These are phyloP conservation scores for Gambusia holbrooki DNA, from an alignment of 2,113 vertebrate genomes.

Conservation along the genomic window DNA sequence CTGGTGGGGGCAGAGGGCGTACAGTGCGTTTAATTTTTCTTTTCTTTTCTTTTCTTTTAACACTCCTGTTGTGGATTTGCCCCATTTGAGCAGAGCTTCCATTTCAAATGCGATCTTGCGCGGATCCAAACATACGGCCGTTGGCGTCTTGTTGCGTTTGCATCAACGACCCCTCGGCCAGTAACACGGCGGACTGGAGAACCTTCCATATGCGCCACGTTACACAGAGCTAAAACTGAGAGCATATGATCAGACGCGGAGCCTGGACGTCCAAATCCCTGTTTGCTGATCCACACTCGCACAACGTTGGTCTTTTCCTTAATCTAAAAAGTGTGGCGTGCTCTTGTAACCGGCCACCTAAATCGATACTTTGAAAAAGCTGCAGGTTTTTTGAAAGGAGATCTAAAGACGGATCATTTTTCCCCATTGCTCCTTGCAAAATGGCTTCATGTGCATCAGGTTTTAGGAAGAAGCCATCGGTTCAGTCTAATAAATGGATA, in stretches of 20 bases:
- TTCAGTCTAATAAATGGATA: too few relatives aligned
- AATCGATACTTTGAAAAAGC: not conserved
- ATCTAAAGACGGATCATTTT: too few relatives aligned
- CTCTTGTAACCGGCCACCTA: not conserved
- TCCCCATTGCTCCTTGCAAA: too few relatives aligned
- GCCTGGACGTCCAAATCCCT: conserved; percentile 40
- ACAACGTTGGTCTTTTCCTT: too few relatives aligned
- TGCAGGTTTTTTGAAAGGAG: too few relatives aligned
- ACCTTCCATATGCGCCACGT: conserved; percentile 58
- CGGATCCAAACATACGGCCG: conserved; percentile 67
- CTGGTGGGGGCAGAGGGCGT: conserved; percentile 5
- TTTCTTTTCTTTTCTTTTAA: conserved; percentile 6
- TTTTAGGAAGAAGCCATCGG: too few relatives aligned
- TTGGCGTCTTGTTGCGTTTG: conserved; percentile 54
- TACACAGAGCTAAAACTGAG: conserved; percentile 54
- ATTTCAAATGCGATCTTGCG: conserved; percentile 68
- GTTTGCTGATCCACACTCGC: conserved; percentile 39
- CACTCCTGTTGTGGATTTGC: conserved; percentile 59
- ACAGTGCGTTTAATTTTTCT: not conserved
- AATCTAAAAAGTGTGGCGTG: not conserved
- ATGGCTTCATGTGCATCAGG: too few relatives aligned
- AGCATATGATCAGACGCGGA: conserved; percentile 45
- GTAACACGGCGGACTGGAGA: conserved; percentile 31
- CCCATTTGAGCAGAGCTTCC: conserved; percentile 55
- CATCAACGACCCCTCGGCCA: not conserved